These are phyloP conservation scores for Pachymerium ferrugineum DNA, from an alignment of 2,888 invertebrate genomes.

Conservation along the genomic window DNA sequence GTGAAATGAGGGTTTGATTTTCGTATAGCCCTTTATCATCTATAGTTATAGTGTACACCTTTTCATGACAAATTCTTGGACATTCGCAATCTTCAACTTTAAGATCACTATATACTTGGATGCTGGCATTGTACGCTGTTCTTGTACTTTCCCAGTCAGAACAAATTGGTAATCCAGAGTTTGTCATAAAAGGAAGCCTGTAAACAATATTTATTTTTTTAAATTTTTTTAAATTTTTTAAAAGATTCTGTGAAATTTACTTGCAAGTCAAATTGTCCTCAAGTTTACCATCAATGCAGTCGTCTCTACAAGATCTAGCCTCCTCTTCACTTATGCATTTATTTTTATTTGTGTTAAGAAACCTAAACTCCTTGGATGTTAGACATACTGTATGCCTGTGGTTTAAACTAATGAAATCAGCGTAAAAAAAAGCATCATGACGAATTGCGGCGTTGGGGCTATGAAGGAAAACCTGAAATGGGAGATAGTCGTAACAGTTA, in stretches of 20 bases:
- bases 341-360: neutral
- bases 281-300: neutral
- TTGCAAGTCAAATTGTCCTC: neutral
- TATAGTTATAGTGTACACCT: neutral
- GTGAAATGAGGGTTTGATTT: neutral
- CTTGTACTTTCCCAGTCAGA: neutral
- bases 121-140: neutral
- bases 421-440: neutral
- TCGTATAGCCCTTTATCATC: neutral
- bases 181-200: neutral
- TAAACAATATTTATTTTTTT: neutral
- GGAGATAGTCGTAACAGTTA: too few relatives aligned
- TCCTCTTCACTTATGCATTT: neutral
- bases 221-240: neutral
- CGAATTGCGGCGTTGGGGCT: neutral
- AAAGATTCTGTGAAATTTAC: too few relatives aligned
- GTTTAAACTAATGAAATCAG: neutral
- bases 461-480: neutral
- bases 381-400: neutral
- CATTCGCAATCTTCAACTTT: neutral
- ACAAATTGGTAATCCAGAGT: neutral
- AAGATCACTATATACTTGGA: neutral
- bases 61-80: neutral
- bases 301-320: neutral
- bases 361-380: neutral